Evolutionary conservation across 2,113 vertebrate species (phyloP).

Genomic region (Chaenogobius annularis): DNA sequence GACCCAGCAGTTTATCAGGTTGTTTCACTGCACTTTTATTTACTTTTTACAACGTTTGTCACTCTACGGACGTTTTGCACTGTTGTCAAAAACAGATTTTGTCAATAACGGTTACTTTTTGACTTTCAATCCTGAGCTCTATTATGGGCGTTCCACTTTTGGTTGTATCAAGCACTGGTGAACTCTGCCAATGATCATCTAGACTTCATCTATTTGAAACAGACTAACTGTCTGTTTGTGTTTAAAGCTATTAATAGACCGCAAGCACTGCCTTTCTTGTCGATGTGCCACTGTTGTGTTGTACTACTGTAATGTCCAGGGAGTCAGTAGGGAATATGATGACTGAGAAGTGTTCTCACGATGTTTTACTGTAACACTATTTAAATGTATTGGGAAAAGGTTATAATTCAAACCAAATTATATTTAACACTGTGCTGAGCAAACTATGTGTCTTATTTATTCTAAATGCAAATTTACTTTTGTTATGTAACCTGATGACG

Average conservation of each 20-base stretch:
- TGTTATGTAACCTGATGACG: conserved; percentile 7
- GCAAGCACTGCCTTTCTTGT: conserved; percentile 67
- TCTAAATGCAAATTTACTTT: conserved; percentile 27
- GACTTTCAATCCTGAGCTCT: no score
- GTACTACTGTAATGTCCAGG: conserved; percentile 33
- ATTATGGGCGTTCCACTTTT: conserved; percentile 41
- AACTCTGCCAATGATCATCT: conserved; percentile 29
- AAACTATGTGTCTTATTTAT: conserved; percentile 61
- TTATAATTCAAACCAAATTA: conserved; percentile 56
- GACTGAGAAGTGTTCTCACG: conserved; percentile 29
- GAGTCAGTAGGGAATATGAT: conserved; percentile 18
- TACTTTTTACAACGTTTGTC: no score
- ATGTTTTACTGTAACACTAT: conserved; percentile 37
- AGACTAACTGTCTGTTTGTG: conserved; percentile 26
- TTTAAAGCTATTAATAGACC: conserved; percentile 38
- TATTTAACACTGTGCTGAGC: conserved; percentile 64
- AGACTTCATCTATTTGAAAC: conserved; percentile 13
- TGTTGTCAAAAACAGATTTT: no score
- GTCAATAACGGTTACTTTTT: no score
- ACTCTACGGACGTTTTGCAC: no score
- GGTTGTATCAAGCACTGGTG: conserved; percentile 14
- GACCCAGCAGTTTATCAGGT: no score
- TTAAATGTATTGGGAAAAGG: conserved; percentile 8
- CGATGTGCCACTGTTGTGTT: conserved; percentile 66
- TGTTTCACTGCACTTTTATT: no score